phyloP scores from a whole-genome alignment of 2,888 invertebrate genomes.

The Laothoe populi region DNA sequence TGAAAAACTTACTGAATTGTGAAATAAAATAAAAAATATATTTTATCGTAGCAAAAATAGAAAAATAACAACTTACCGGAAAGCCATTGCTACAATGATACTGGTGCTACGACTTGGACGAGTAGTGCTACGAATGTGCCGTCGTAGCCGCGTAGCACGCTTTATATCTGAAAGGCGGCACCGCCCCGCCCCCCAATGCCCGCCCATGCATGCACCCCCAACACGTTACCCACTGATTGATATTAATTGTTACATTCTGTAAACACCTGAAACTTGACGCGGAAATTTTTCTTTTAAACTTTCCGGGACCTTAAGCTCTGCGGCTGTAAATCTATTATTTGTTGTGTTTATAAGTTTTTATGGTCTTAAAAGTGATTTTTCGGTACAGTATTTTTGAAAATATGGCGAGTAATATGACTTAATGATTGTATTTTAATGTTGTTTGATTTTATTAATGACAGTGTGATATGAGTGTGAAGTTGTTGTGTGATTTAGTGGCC shows the following conservation, averaged over 20 bases:
- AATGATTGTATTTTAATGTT: background rate
- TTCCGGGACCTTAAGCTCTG: slow-evolving; percentile 2
- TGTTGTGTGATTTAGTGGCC: no score
- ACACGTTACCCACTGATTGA: slow-evolving; percentile 45
- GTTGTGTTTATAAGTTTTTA: background rate
- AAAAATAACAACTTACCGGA: slow-evolving; percentile 40
- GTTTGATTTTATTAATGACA: background rate
- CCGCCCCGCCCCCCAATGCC: slow-evolving; percentile 54
- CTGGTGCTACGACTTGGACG: slow-evolving; percentile 48
- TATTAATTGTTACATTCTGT: slow-evolving; percentile 51
- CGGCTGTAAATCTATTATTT: slow-evolving; percentile 11
- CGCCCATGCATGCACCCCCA: slow-evolving; percentile 51
- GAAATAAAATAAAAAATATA: background rate
- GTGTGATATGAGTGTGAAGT: background rate
- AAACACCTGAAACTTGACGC: slow-evolving; percentile 31
- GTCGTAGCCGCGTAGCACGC: slow-evolving; percentile 50
- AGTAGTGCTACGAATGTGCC: slow-evolving; percentile 51
- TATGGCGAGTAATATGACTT: background rate
- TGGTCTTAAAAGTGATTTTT: background rate
- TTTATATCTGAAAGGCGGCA: slow-evolving; percentile 65
- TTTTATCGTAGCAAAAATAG: background rate
- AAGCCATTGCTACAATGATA: slow-evolving; percentile 53
- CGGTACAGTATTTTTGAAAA: background rate
- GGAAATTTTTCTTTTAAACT: slow-evolving; percentile 27
- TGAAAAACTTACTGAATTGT: background rate